Evolutionary conservation across 2,797 vertebrate species (phyloP), one percentile per base, ranked within the genome.

Genomic region (Muscicapa comitata): DNA sequence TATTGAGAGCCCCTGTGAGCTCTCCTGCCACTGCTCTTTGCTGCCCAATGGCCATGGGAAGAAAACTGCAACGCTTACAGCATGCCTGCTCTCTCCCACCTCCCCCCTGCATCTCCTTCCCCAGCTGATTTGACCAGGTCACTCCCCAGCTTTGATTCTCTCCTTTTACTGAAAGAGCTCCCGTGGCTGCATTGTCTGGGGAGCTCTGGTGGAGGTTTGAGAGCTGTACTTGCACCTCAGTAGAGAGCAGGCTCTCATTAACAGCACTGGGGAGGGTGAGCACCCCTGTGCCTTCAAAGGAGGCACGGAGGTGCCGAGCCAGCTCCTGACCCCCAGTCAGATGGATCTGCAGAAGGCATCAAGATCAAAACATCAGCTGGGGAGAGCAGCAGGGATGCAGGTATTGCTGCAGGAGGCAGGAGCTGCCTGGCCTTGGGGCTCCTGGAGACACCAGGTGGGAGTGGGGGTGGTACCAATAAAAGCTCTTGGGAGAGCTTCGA

Each of bases 61-160:
- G 66, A 21, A 90, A 90, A 78, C 50, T 0, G 15, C 62, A 11
- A 19, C 0, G 1, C 80, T 78, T 50, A 23, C 62, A 94, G 80
- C 4, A 9, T 0, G 1, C 40, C 85, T 88, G 74, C 63, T 93
- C 59, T 70, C 71, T 87, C 77, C 71, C 80, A 76, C 43, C 58
- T 90, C n/a, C 70, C 73, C 40, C 37, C 86, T 77, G 17, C 61
- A 65, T 81, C 70, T 72, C 71, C 65, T 51, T 81, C 70, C 74
- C 29, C 43, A 38, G 67, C 67, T 85, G 80, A 81, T 89, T 51
- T 93, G 88, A 91, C 63, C 84, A 92, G 80, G 78, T 95, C 77
- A 48, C 40, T 82, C 86, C 67, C 65, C 43, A 54, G 79, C 67
- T 85, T 95, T 82, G 59, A 70, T 87, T 76, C 59, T 70, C 86